phyloP scores from a whole-genome alignment of 64 coral and sea anemone genomes.

The Acropora tenuis region DNA sequence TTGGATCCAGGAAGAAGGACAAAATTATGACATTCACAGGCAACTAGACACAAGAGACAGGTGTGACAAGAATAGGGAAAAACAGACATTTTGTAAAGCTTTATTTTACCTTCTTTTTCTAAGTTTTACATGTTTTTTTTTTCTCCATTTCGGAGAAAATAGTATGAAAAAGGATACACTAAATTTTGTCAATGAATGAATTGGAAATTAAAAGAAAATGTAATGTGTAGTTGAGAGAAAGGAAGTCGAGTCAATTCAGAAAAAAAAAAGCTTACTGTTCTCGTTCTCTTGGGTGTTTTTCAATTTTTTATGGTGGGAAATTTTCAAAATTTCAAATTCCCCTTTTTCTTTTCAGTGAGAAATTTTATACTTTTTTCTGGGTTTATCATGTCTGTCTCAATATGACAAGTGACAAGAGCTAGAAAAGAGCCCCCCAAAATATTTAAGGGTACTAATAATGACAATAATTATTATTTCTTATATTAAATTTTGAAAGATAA shows the following conservation, averaged over 20 bases:
- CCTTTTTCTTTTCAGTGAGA: not conserved
- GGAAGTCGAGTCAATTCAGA: not conserved
- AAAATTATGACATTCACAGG: too few species aligned
- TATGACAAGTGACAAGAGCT: too few species aligned
- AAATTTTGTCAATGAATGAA: not conserved
- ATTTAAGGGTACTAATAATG: too few species aligned
- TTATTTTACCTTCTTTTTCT: not conserved
- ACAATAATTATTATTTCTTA: too few species aligned
- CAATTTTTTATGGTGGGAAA: not conserved
- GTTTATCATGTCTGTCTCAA: too few species aligned
- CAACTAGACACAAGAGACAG: too few species aligned
- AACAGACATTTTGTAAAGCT: not conserved
- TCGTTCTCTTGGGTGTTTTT: not conserved
- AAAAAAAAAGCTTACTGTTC: not conserved
- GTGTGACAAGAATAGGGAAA: not conserved
- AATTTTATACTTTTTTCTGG: not conserved
- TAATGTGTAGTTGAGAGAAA: not conserved
- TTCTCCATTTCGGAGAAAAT: not conserved
- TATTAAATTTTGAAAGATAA: too few species aligned
- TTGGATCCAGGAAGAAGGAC: too few species aligned
- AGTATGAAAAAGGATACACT: not conserved
- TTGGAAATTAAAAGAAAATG: not conserved
- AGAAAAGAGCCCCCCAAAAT: too few species aligned
- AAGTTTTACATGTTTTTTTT: not conserved
- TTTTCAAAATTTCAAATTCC: not conserved